phyloP scores from a whole-genome alignment of 1,140 invertebrate species.

The Cyclargus thomasi region DNA sequence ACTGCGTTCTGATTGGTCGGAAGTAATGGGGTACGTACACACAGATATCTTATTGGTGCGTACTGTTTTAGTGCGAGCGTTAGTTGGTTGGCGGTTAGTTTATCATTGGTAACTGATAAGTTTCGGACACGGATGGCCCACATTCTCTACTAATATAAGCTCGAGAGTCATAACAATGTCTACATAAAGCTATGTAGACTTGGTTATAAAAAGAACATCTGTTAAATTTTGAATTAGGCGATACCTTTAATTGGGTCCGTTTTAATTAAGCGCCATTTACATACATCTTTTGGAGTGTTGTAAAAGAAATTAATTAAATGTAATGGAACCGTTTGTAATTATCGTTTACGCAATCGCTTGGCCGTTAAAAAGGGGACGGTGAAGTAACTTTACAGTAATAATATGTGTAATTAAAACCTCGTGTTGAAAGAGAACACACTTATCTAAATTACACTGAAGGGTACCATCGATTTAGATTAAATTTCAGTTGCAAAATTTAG shows the following conservation, averaged over 20 bases:
- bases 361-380: background rate
- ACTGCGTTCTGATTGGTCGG: no score
- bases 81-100: no score
- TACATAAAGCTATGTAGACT: no score
- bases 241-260: background rate
- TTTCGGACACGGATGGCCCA: no score
- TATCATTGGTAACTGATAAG: no score
- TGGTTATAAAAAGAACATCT: no score
- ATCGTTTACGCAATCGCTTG: background rate
- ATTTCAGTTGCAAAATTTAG: no score
- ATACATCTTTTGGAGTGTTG: background rate
- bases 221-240: background rate
- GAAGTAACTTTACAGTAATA: background rate
- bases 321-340: background rate
- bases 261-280: background rate
- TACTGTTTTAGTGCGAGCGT: no score
- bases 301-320: conserved; percentile 4
- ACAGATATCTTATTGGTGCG: no score
- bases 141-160: no score
- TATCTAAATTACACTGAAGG: background rate
- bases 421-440: background rate
- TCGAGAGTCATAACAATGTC: no score
- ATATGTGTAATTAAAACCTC: background rate
- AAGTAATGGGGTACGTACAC: no score
- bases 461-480: background rate